Base-by-base conservation (phyloP, 1,140 invertebrate species). In the Arion vulgaris region DNA sequence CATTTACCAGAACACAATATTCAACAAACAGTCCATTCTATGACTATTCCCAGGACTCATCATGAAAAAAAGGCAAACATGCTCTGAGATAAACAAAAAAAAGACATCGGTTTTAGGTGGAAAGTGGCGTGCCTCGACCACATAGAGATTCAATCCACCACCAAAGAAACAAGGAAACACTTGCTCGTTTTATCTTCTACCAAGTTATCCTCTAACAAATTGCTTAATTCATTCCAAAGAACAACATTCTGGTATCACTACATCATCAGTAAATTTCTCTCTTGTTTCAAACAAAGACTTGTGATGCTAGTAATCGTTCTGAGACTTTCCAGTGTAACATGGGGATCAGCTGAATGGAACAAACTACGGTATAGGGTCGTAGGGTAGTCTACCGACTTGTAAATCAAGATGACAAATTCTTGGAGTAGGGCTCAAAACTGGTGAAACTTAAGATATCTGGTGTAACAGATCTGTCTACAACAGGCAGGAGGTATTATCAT, bases 391-490 rank as follows among this genome's bases (percentile, higher is more conserved):
- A 23, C 9, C 53, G 62, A 11, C 62, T 13, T n/a, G 28, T 66
- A 66, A 78, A 36, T 19, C 76, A 34, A 34, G 53, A 77, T 13
- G 49, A 49, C 49, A 36, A 57, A 66, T 66, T 66, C 28, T 28
- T 66, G 62, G 28, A 2, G 17, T 15, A n/a, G 4, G 28, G n/a
- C 28, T 28, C 5, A 4, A 23, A 28, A 17, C 28, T 66, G 1
- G 28, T 5, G 62, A 66, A 66, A 66, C 62, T 7, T 23, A 32
- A 66, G 62, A 66, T 66, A 66, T 66, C 62, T 66, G 5, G 62
- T 66, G 62, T 32, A 66, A 66, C 7, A 28, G 62, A 66, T 66
- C 62, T 66, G n/a, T 66, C n/a, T 28, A 57, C 53, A 57, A n/a
- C 53, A 57, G 9, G 53, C 26, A 57, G 5, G 9, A 45, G 15